Evolutionary conservation across 2,888 invertebrate genomes (phyloP).

Genomic region (Deladenus siricidicola): DNA sequence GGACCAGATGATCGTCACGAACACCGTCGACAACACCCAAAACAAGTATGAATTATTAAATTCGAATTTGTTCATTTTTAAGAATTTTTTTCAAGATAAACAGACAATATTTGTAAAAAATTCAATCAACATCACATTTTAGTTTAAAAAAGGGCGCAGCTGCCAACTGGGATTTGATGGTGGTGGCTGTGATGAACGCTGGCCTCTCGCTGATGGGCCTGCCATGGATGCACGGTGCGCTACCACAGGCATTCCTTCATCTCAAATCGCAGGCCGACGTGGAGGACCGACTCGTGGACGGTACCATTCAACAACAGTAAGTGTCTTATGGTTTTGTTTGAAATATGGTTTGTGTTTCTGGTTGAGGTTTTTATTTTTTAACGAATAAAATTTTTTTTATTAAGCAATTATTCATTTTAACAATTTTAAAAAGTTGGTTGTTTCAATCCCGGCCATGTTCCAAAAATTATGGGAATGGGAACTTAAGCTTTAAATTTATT

Average conservation of each 20-base stretch:
- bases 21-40: constrained; percentile 32
- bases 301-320: constrained; percentile 56
- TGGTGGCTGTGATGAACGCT: constrained; percentile 29
- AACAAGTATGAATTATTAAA: no score
- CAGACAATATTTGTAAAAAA: not conserved
- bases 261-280: constrained; percentile 38
- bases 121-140: not conserved
- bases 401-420: not conserved
- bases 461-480: not conserved
- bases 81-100: not conserved
- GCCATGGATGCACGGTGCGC: constrained; percentile 37
- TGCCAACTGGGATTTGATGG: constrained; percentile 30
- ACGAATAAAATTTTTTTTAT: no score
- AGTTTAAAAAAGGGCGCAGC: constrained; percentile 31
- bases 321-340: constrained; percentile 22
- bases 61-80: not conserved
- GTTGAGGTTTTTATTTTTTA: no score
- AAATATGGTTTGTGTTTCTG: no score
- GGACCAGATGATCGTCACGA: constrained; percentile 33
- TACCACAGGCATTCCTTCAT: constrained; percentile 36
- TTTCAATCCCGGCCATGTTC: not conserved
- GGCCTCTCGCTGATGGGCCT: constrained; percentile 29
- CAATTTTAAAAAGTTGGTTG: not conserved
- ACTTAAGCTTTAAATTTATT: not conserved
- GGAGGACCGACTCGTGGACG: constrained; percentile 56